Evolutionary conservation across 2,888 invertebrate genomes (phyloP).

Genomic region (Acanthosepion lycidas): DNA sequence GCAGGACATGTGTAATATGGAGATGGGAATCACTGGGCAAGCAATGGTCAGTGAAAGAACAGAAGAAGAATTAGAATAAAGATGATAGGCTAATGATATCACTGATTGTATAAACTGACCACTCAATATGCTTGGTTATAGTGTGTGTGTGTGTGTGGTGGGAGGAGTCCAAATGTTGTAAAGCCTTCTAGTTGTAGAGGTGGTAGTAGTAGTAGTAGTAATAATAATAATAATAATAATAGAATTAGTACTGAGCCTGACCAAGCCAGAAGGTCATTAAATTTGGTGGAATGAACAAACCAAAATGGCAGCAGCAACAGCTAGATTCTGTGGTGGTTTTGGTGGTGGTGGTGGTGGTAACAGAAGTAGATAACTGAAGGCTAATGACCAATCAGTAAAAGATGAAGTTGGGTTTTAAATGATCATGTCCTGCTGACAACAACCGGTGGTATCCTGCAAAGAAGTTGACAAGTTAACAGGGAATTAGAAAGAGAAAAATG

Average conservation of each 20-base stretch:
- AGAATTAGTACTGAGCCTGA: neutral
- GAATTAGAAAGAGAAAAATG: neutral
- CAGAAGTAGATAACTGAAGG: neutral
- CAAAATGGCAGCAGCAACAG: constrained; percentile 25
- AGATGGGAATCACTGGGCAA: neutral
- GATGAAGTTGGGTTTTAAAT: constrained; percentile 33
- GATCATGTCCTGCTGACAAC: neutral
- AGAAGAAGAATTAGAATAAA: neutral
- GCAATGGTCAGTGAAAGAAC: neutral
- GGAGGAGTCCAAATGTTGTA: constrained; percentile 33
- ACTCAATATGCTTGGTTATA: neutral
- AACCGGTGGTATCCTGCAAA: neutral
- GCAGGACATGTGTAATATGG: neutral
- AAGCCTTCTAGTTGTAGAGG: neutral
- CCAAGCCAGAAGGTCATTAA: constrained; percentile 33
- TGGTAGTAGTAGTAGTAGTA: neutral
- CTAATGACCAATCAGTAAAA: neutral
- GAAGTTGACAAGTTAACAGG: neutral
- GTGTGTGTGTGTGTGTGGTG: neutral
- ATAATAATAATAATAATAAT: no score
- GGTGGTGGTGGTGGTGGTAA: no score
- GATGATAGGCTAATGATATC: neutral
- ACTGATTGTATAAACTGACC: constrained; percentile 13
- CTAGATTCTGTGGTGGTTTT: neutral
- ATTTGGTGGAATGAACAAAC: constrained; percentile 33